These are phyloP conservation scores for Anarrhichthys ocellatus DNA, from an alignment of 2,113 vertebrate genomes.

Conservation along the genomic window DNA sequence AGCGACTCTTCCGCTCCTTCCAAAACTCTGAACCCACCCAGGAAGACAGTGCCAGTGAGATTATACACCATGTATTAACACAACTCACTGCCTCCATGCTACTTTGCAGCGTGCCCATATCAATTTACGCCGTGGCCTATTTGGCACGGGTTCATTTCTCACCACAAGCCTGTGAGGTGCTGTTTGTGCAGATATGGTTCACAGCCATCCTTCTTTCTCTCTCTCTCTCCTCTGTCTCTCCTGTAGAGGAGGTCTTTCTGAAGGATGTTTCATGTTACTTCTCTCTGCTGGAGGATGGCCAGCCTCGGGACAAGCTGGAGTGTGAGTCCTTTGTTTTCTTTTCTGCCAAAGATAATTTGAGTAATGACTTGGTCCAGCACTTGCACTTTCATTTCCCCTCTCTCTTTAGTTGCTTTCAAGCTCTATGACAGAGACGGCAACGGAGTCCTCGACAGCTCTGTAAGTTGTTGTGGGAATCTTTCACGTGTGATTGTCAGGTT, in stretches of 20 bases:
- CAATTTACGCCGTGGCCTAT: conserved; percentile 51
- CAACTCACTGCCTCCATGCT: conserved; percentile 36
- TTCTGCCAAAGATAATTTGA: conserved; percentile 13
- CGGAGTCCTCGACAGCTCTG: conserved; percentile 91
- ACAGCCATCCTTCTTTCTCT: conserved; percentile 9
- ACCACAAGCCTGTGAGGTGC: conserved; percentile 19
- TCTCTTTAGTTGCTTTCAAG: conserved; percentile 88
- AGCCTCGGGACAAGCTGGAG: conserved; percentile 91
- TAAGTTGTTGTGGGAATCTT: conserved; percentile 74
- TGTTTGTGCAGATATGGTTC: conserved; percentile 41
- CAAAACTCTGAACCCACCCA: conserved; percentile 79
- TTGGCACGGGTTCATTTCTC: conserved; percentile 47
- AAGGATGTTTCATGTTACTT: conserved; percentile 94
- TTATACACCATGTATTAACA: conserved; percentile 27
- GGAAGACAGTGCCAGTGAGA: conserved; percentile 74
- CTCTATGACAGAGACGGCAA: conserved; percentile 92
- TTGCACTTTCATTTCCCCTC: conserved; percentile 44
- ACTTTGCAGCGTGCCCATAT: conserved; percentile 46
- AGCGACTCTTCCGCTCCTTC: conserved; percentile 89
- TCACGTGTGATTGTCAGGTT: not conserved
- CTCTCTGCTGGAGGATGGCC: conserved; percentile 90
- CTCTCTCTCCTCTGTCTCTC: conserved; percentile 2
- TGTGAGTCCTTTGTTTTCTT: conserved; percentile 82
- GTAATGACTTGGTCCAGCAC: not conserved
- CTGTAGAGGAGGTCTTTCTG: conserved; percentile 84